Evolutionary conservation across 2,888 invertebrate genomes (phyloP), one percentile per base, ranked within the genome.

Genomic region (Catonia carolina): DNA sequence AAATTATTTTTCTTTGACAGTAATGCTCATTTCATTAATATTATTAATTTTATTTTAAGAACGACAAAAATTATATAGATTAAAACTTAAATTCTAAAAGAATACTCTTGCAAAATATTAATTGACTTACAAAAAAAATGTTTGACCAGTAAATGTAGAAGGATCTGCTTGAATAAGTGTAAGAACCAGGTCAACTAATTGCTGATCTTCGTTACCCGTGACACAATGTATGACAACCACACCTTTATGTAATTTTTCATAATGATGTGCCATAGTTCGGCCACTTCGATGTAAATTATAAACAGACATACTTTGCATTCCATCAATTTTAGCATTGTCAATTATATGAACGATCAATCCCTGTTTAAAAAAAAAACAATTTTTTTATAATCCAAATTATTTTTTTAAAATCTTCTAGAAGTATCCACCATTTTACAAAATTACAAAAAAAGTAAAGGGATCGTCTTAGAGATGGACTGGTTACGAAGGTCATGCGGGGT

Each of bases 211-310:
- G 7, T 61, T 65, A 4, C 60, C 60, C 33, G 63, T 63, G 36
- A 65, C 52, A 47, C 64, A 63, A 53, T 67, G 66, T 39, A 68
- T 63, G 8, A 67, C 59, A 33, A 66, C 66, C 18, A 68, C 68
- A 10, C 65, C 66, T 62, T 68, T 68, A 12, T 60, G 61, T 10
- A 67, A 57, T 48, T 67, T 66, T 37, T 66, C 64, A 53, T 68
- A 65, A 31, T 67, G 63, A 22, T 62, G 62, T 8, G 64, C 64
- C 65, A 67, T 65, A 33, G 61, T 65, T 5, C 64, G 59, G 8
- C 66, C 66, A 45, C 60, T 64, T 20, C 62, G 53, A 53, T 67
- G 64, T n/a, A 68, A 59, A 48, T 66, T 66, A 56, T 65, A 67
- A 18, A 66, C 66, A 22, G 64, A 63, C 58, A 64, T 64, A 42